phyloP scores from a whole-genome alignment of 2,797 vertebrate genomes.

The Trachurus trachurus region DNA sequence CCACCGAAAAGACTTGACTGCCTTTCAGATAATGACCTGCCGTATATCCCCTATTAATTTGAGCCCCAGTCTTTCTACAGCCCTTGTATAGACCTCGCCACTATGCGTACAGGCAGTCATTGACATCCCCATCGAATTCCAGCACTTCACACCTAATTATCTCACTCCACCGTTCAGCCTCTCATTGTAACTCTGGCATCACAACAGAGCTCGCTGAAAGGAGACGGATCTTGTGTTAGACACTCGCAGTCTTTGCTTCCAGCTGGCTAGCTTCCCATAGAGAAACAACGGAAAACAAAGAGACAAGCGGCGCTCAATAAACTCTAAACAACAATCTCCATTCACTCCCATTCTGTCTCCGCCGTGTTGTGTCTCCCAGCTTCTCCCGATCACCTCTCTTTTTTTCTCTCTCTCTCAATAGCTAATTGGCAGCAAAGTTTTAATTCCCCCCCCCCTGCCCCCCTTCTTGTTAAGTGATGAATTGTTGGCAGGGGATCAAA shows the following conservation, averaged over 20 bases:
- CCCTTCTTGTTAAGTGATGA: constrained; percentile 92
- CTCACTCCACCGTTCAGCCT: constrained; percentile 57
- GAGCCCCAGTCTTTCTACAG: constrained; percentile 22
- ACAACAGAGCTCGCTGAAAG: constrained; percentile 48
- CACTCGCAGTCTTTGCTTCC: constrained; percentile 60
- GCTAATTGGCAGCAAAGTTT: constrained; percentile 92
- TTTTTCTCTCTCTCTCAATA: constrained; percentile 78
- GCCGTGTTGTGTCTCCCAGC: constrained; percentile 54
- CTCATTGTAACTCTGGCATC: constrained; percentile 60
- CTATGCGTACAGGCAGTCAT: constrained; percentile 22
- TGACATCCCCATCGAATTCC: constrained; percentile 51
- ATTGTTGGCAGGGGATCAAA: constrained; percentile 94
- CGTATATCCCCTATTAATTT: constrained; percentile 24
- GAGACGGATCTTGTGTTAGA: constrained; percentile 56
- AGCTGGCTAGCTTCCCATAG: constrained; percentile 71
- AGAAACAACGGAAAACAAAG: constrained; percentile 68
- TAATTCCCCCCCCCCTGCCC: constrained; percentile 75
- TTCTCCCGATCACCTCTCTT: constrained; percentile 54
- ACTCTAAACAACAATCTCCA: constrained; percentile 62
- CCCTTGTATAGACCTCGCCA: constrained; percentile 27
- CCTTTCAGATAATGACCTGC: constrained; percentile 33
- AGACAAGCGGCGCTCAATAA: constrained; percentile 59
- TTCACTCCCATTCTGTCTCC: constrained; percentile 59
- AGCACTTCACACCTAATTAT: constrained; percentile 70
- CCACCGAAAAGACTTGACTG: constrained; percentile 6